phyloP scores from a whole-genome alignment of 2,113 vertebrate species.

The Zosterops hypoxanthus region DNA sequence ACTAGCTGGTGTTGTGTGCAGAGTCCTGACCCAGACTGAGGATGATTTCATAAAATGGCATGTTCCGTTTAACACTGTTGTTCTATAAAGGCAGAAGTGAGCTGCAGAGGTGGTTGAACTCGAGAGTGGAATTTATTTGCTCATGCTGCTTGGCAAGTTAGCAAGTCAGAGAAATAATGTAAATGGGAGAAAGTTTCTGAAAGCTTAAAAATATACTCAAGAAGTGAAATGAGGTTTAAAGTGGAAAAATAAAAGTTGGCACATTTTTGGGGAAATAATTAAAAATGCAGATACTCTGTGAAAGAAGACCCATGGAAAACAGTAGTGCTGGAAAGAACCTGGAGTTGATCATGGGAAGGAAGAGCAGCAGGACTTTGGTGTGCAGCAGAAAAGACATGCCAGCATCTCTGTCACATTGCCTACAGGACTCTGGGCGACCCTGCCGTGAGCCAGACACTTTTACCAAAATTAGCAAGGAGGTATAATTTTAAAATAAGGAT shows the following conservation, averaged over 20 bases:
- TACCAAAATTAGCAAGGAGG: background rate
- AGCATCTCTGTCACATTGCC: background rate
- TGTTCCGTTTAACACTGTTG: background rate
- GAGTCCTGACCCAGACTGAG: background rate
- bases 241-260: background rate
- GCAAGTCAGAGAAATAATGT: background rate
- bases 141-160: background rate
- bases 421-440: background rate
- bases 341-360: background rate
- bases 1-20: background rate
- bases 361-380: background rate
- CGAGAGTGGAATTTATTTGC: background rate
- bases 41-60: background rate
- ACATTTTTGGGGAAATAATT: background rate
- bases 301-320: background rate
- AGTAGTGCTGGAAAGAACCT: background rate
- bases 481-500: background rate
- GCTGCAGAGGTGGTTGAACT: background rate
- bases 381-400: background rate
- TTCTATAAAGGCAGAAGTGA: background rate
- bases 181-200: background rate
- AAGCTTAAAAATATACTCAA: background rate
- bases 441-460: background rate
- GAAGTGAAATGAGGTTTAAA: background rate
- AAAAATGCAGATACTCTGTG: background rate